A percentile compares a stretch with the other conserved stretches of the same genome.
Evolutionary conservation across 2,797 vertebrate species (phyloP).

Genomic region (Catostomus latipinnis): DNA sequence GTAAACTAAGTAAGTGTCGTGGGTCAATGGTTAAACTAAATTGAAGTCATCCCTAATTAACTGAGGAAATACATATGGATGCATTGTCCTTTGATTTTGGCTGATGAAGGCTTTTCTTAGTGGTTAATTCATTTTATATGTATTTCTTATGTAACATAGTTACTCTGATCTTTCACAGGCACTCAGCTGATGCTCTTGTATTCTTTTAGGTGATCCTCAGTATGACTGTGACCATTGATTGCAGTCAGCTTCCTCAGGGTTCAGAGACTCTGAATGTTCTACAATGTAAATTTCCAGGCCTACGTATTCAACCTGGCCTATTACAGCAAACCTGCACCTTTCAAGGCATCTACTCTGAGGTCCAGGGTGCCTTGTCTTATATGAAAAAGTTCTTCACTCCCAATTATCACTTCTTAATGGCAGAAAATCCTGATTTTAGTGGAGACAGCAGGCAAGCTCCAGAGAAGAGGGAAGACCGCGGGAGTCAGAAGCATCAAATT

Average conservation of each 20-base stretch:
- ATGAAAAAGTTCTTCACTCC: slow-evolving; percentile 67
- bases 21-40: no score
- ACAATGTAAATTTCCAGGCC: slow-evolving; percentile 65
- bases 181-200: slow-evolving; percentile 6
- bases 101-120: no score
- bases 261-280: slow-evolving; percentile 69
- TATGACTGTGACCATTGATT: slow-evolving; percentile 75
- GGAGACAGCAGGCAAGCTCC: slow-evolving; percentile 15
- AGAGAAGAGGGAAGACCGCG: not conserved
- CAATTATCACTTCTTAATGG: slow-evolving; percentile 44
- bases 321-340: slow-evolving; percentile 65
- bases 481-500: slow-evolving; percentile 7
- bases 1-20: no score
- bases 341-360: slow-evolving; percentile 76
- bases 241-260: slow-evolving; percentile 72
- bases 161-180: not conserved
- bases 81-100: no score
- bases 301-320: slow-evolving; percentile 66
- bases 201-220: slow-evolving; percentile 75
- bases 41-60: no score
- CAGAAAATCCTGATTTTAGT: slow-evolving; percentile 13
- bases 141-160: no score
- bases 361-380: slow-evolving; percentile 78
- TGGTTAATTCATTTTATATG: no score
- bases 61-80: no score